These are phyloP conservation scores for Desoria tigrina DNA, from an alignment of 2,888 invertebrate genomes.

Conservation along the genomic window DNA sequence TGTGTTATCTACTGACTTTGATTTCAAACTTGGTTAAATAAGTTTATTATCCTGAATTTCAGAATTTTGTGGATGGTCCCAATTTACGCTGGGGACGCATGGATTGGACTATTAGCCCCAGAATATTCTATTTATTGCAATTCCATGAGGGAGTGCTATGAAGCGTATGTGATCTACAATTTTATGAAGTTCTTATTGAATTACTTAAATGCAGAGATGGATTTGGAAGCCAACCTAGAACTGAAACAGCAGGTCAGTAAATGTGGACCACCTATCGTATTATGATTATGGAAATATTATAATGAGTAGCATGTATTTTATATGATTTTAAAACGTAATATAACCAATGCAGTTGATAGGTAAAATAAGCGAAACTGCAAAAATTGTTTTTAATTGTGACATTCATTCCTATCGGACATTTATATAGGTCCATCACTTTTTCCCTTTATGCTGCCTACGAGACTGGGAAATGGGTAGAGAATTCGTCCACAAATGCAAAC, in stretches of 20 bases:
- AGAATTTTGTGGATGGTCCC: constrained; percentile 97
- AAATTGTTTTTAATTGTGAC: neutral
- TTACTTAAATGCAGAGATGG: constrained; percentile 81
- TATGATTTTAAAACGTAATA: too few species aligned
- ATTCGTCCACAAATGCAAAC: constrained; percentile 92
- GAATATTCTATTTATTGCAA: constrained; percentile 88
- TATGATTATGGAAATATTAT: too few species aligned
- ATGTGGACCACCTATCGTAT: neutral
- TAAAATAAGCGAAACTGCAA: too few species aligned
- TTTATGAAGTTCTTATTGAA: constrained; percentile 93
- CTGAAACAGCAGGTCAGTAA: constrained; percentile 47
- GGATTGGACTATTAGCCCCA: constrained; percentile 85
- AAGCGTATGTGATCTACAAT: constrained; percentile 97
- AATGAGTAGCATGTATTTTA: too few species aligned
- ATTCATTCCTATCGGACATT: neutral
- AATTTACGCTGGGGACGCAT: constrained; percentile 93
- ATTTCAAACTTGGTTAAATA: too few species aligned
- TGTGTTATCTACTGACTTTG: too few species aligned
- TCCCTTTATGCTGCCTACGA: constrained; percentile 87
- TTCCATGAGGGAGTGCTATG: constrained; percentile 90
- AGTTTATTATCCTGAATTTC: too few species aligned
- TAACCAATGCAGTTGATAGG: too few species aligned
- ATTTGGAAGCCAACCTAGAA: constrained; percentile 69
- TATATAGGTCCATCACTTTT: constrained; percentile 72
- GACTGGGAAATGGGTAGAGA: constrained; percentile 92